Percentiles rank a stretch among this genome's conserved stretches.
Conservation (phyloP, 2,797 vertebrate species). For the Eidolon dupreanum region DNA sequence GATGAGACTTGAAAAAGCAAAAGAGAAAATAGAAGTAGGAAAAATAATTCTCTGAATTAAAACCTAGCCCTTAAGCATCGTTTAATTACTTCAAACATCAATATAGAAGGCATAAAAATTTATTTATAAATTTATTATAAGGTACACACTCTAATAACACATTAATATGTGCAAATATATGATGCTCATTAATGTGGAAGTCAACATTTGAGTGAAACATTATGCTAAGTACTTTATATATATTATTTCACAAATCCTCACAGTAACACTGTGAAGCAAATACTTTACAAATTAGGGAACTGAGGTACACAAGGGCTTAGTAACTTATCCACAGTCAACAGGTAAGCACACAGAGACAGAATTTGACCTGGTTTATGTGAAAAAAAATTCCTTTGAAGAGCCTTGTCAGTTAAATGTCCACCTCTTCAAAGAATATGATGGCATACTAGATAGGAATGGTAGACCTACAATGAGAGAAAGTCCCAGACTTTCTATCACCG, state of each 20-base stretch:
- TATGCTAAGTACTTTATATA: background rate
- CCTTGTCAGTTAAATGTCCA: background rate
- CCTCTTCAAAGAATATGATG: background rate
- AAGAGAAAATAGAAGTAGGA: background rate
- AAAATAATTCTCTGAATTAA: constrained; percentile 14
- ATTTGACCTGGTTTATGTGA: background rate
- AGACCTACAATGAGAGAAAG: background rate
- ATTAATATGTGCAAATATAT: background rate
- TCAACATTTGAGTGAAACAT: constrained; percentile 3
- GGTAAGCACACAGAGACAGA: background rate
- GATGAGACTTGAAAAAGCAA: background rate
- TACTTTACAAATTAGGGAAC: background rate
- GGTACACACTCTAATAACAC: background rate
- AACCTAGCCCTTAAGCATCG: background rate
- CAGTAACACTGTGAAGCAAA: background rate
- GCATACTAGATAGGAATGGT: background rate
- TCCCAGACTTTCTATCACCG: background rate
- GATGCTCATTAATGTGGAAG: background rate
- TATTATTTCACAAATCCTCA: background rate
- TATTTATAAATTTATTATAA: background rate
- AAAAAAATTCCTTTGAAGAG: background rate
- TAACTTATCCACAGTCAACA: background rate
- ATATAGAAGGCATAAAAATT: background rate
- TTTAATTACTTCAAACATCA: background rate
- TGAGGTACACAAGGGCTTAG: background rate